These are phyloP conservation scores for Cactoblastis cactorum DNA, from an alignment of 2,888 invertebrate genomes.

Conservation along the genomic window DNA sequence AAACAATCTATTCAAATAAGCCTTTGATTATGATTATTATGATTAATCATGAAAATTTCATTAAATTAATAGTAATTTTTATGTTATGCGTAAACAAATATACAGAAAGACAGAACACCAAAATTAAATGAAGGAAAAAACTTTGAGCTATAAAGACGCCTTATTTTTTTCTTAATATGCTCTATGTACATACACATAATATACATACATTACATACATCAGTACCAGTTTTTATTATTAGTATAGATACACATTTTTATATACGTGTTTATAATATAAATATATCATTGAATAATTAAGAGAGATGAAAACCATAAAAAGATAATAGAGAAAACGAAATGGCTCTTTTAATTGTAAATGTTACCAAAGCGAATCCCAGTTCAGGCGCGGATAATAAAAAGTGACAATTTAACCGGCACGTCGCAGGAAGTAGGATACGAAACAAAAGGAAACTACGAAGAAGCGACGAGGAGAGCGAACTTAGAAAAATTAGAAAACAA, in stretches of 20 bases:
- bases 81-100: no score
- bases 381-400: conserved; percentile 54
- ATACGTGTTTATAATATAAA: background rate
- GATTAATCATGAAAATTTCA: no score
- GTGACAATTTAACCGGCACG: conserved; percentile 65
- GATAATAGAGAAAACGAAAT: background rate
- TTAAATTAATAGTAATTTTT: no score
- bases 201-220: no score
- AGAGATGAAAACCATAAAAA: conserved; percentile 13
- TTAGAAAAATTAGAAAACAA: conserved; percentile 69
- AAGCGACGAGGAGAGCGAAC: conserved; percentile 49
- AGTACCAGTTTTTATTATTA: no score
- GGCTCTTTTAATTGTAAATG: background rate
- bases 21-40: no score
- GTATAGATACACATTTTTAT: background rate
- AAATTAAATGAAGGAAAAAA: no score
- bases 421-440: conserved; percentile 54
- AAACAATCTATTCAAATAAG: no score
- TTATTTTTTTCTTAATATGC: no score
- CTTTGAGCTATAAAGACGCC: no score
- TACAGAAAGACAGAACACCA: no score
- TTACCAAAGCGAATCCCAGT: conserved; percentile 29
- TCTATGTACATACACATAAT: no score
- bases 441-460: conserved; percentile 57
- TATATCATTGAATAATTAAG: background rate